Conservation (phyloP, 1,140 invertebrate genomes). For the Drosophila lowei region DNA sequence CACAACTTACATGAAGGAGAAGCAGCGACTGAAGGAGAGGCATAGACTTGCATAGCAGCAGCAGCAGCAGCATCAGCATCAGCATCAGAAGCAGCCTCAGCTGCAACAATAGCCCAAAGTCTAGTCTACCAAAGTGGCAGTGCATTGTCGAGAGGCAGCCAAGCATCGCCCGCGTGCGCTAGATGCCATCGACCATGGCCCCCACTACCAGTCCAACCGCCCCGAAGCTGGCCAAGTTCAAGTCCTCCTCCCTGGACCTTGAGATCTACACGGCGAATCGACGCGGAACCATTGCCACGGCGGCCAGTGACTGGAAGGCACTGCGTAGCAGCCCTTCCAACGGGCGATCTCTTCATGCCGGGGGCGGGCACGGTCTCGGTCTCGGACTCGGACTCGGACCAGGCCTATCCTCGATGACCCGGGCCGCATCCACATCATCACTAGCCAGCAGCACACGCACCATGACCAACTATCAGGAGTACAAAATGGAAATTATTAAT, state of each 20-base stretch:
- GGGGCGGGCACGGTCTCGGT: slow-evolving; percentile 5
- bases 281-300: slow-evolving; percentile 64
- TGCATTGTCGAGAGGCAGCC: slow-evolving; percentile 36
- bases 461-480: slow-evolving; percentile 79
- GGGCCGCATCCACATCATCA: slow-evolving; percentile 75
- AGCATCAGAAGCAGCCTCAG: slow-evolving; percentile 10
- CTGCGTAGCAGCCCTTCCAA: slow-evolving; percentile 48
- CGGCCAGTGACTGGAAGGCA: slow-evolving; percentile 67
- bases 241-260: slow-evolving; percentile 75
- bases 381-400: not conserved
- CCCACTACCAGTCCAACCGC: slow-evolving; percentile 40
- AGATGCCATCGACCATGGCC: slow-evolving; percentile 54
- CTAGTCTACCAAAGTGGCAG: too few relatives aligned
- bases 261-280: slow-evolving; percentile 75
- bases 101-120: slow-evolving; percentile 18
- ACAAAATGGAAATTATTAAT: slow-evolving; percentile 81
- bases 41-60: slow-evolving; percentile 10
- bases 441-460: slow-evolving; percentile 75
- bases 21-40: slow-evolving; percentile 7
- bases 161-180: slow-evolving; percentile 30
- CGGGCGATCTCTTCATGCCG: slow-evolving; percentile 48
- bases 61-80: slow-evolving; percentile 23
- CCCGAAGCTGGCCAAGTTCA: slow-evolving; percentile 65
- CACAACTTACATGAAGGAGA: slow-evolving; percentile 63
- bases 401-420: slow-evolving; percentile 53